Evolutionary conservation across 2,113 vertebrate species (phyloP).

Genomic region (Microtus pennsylvanicus): DNA sequence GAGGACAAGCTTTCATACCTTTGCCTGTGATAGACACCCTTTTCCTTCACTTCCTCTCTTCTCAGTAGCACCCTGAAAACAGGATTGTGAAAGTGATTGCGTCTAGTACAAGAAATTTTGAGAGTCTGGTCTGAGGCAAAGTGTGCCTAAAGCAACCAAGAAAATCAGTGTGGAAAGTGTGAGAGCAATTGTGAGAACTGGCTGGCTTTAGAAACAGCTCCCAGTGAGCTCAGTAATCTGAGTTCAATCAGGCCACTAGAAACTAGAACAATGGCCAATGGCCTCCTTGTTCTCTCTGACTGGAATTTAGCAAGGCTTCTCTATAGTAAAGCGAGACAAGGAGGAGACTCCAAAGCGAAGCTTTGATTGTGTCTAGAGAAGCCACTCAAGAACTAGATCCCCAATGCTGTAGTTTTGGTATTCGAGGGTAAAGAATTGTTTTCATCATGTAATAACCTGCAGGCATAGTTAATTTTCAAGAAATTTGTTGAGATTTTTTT

Average conservation of each 20-base stretch:
- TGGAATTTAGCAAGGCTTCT: neutral
- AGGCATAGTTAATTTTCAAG: neutral
- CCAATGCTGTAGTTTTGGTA: neutral
- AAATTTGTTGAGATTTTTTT: neutral
- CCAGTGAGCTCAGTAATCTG: neutral
- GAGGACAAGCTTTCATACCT: neutral
- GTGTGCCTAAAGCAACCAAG: neutral
- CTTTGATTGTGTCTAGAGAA: neutral
- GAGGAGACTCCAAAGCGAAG: neutral
- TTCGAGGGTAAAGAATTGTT: neutral
- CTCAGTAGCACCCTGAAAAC: rapidly evolving
- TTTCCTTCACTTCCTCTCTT: neutral
- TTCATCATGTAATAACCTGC: neutral
- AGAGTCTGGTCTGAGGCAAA: neutral
- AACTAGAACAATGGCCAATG: neutral
- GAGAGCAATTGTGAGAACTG: neutral
- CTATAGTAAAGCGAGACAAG: neutral
- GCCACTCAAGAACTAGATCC: neutral
- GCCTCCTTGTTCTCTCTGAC: neutral
- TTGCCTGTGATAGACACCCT: neutral
- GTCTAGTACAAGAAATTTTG: neutral
- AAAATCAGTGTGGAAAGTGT: neutral
- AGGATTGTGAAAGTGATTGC: neutral
- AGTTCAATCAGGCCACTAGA: neutral
- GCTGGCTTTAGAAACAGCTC: neutral